These are phyloP conservation scores for Ooceraea biroi DNA, from an alignment of 1,140 invertebrate genomes.

Conservation along the genomic window DNA sequence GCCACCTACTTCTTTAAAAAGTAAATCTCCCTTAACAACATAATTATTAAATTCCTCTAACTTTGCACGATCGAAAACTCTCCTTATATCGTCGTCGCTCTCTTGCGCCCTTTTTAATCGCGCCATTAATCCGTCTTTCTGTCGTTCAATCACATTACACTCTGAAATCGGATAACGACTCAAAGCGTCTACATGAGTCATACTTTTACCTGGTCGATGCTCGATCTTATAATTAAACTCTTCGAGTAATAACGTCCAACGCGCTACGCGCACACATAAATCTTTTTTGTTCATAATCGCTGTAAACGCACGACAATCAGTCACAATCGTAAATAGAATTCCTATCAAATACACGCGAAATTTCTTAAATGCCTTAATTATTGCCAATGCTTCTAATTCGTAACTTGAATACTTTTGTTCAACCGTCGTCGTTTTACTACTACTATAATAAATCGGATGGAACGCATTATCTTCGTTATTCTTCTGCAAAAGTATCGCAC, in stretches of 20 bases:
- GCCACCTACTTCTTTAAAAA: constrained; percentile 20
- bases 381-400: constrained; percentile 24
- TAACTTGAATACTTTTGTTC: constrained; percentile 19
- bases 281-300: constrained; percentile 27
- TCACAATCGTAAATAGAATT: constrained; percentile 16
- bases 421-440: no score
- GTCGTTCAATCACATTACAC: no score
- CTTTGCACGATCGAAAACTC: background rate
- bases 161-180: background rate
- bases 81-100: background rate
- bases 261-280: no score
- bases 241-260: background rate
- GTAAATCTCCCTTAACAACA: background rate
- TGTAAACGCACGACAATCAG: background rate
- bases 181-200: constrained; percentile 25
- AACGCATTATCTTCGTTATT: no score
- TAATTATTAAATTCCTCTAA: background rate
- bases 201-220: background rate
- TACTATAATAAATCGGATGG: no score
- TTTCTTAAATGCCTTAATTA: constrained; percentile 13
- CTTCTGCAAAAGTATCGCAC: no score
- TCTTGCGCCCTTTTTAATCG: background rate
- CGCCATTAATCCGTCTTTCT: background rate
- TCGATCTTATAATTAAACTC: constrained; percentile 14
- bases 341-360: constrained; percentile 31